phyloP scores from a whole-genome alignment of 2,113 vertebrate genomes.

The Pachycephala philippinensis region DNA sequence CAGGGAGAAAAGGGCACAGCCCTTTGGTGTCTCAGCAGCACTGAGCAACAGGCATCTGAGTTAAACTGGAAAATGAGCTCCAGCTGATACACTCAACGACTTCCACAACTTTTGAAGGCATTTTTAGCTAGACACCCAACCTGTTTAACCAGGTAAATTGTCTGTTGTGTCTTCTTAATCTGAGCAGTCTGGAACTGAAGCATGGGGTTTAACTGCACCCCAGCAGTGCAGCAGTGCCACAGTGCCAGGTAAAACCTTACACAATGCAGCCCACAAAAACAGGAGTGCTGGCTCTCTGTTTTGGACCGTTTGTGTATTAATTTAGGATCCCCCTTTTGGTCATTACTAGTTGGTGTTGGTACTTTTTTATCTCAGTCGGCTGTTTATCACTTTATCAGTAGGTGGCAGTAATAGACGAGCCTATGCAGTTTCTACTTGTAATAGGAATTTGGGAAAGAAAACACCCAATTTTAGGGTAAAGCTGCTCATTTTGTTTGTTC shows the following conservation, averaged over 20 bases:
- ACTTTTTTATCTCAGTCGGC: background rate
- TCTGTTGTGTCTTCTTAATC: background rate
- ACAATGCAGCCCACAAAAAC: background rate
- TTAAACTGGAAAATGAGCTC: background rate
- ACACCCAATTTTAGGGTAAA: background rate
- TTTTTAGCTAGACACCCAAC: background rate
- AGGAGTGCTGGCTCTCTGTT: background rate
- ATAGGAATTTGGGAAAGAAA: background rate
- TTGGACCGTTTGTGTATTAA: background rate
- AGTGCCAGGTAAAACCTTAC: background rate
- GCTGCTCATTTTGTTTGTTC: background rate
- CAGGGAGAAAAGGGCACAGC: background rate
- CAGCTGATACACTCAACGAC: background rate
- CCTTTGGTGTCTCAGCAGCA: background rate
- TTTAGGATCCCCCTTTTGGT: background rate
- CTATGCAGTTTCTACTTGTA: background rate
- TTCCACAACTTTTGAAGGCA: background rate
- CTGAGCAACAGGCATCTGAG: background rate
- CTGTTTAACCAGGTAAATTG: background rate
- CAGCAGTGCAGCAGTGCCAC: background rate
- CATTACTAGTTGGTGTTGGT: background rate
- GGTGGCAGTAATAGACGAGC: slow-evolving; percentile 54
- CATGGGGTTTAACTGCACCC: background rate
- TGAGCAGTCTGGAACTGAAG: background rate
- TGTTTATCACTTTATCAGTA: slow-evolving; percentile 15